Base-by-base conservation (phyloP, 2,797 vertebrate genomes). In the Falco peregrinus region DNA sequence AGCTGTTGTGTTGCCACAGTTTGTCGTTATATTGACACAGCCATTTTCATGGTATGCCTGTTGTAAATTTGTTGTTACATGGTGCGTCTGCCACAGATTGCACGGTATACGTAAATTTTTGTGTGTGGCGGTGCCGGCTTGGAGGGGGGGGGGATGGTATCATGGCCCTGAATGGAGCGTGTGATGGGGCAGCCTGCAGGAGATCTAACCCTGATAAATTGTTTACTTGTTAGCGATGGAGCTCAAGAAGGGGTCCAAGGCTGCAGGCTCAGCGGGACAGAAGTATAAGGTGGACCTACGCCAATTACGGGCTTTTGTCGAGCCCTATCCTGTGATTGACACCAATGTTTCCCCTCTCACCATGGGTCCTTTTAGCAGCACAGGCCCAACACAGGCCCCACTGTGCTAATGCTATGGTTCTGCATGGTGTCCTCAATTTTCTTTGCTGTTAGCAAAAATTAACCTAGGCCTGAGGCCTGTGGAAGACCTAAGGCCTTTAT, bases 1-100 rank as follows among this genome's bases (percentile, higher is more conserved):
- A 97, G 98, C 98, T 97, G 98, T 96, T 93, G 91, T 80, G 96
- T 96, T 95, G 96, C 97, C 98, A 89, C 97, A 97, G 98, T 98
- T 98, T 98, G 97, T 97, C 95, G 91, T 97, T 98, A 98, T 98
- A 98, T 98, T 98, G 98, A 98, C 98, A 98, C 97, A 98, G 96
- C 98, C 98, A 98, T 98, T 98, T 98, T 97, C 98, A 98, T 98
- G 98, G 98, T 98, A 77, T 95, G 96, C 97, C 98, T 98, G 98
- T 98, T 98, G 98, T 98, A 98, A 99, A 98, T 98, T 98, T 98
- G 98, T 98, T 98, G 98, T 98, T 98, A 98, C 98, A 98, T 98
- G 98, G 98, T 97, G 98, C 97, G 98, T 98, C 98, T 98, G 98
- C 98, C 98, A 98, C 98, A 98, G 89, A 98, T 98, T 98, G 98